phyloP scores from a whole-genome alignment of 2,888 invertebrate species.

The Auanema freiburgensis region DNA sequence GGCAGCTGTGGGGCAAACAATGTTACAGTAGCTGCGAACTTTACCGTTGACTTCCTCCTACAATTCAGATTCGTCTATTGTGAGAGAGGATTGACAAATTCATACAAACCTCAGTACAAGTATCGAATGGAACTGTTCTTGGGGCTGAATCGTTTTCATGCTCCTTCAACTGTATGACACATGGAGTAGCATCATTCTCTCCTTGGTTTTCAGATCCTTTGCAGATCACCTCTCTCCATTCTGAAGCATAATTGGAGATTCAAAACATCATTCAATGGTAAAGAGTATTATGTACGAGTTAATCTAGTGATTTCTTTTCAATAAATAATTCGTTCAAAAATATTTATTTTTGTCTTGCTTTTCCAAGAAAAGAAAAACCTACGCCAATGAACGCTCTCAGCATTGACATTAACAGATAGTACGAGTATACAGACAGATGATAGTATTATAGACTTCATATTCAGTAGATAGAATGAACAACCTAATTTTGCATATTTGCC shows the following conservation, averaged over 20 bases:
- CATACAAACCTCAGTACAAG: slow-evolving; percentile 51
- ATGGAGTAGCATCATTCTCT: slow-evolving; percentile 44
- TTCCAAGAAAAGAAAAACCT: slow-evolving; percentile 21
- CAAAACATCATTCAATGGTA: not conserved
- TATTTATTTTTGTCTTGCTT: no score
- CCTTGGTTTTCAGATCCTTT: slow-evolving; percentile 33
- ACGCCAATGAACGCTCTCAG: slow-evolving; percentile 50
- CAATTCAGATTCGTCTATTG: slow-evolving; percentile 6
- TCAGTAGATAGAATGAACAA: no score
- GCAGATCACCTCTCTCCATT: slow-evolving; percentile 59
- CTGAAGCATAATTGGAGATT: slow-evolving; percentile 28
- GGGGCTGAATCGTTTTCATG: slow-evolving; percentile 48
- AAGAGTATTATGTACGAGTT: not conserved
- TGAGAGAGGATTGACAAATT: not conserved
- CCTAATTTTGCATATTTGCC: no score
- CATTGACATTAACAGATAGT: not conserved
- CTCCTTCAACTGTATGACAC: slow-evolving; percentile 51
- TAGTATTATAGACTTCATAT: no score
- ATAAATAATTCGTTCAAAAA: not conserved
- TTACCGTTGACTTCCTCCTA: slow-evolving; percentile 58
- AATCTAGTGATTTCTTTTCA: not conserved
- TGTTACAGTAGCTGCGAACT: slow-evolving; percentile 54
- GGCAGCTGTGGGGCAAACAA: slow-evolving; percentile 56
- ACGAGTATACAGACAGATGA: no score
- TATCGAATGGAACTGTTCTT: slow-evolving; percentile 42